Conservation (phyloP, 2,888 invertebrate species). For the Rhagonycha lutea region DNA sequence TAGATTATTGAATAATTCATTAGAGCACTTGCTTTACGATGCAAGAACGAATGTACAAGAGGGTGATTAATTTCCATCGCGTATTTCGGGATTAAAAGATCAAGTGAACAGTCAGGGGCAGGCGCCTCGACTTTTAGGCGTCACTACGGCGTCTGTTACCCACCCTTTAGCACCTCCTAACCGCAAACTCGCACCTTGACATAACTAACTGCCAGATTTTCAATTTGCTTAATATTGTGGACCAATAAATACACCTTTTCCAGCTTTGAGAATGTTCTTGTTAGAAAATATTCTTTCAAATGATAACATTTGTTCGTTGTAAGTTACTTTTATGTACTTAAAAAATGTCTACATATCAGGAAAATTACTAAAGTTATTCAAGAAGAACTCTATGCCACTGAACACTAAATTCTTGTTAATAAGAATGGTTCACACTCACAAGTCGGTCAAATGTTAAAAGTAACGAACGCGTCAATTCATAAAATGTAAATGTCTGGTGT, state of each 20-base stretch:
- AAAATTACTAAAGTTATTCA: neutral
- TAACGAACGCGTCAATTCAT: neutral
- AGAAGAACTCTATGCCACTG: neutral
- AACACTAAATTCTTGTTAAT: too few relatives aligned
- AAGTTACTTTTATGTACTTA: neutral
- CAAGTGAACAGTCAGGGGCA: conserved; percentile 54
- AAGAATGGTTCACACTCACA: too few relatives aligned
- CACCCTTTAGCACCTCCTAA: conserved; percentile 44
- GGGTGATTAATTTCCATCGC: conserved; percentile 56
- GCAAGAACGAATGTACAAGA: conserved; percentile 42
- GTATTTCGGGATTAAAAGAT: conserved; percentile 57
- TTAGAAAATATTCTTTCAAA: neutral
- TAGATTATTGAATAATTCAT: conserved; percentile 54
- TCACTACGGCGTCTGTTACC: conserved; percentile 47
- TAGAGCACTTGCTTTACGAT: conserved; percentile 44
- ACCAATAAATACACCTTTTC: neutral
- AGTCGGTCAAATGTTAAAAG: neutral
- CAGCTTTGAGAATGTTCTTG: neutral
- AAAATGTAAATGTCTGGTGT: neutral
- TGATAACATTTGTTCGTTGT: neutral
- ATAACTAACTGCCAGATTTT: conserved; percentile 32
- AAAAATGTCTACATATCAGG: neutral
- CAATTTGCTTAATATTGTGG: neutral
- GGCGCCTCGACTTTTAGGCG: conserved; percentile 55
- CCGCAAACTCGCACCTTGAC: conserved; percentile 41